Evolutionary conservation across 2,888 invertebrate species (phyloP).

Genomic region (Chydorus sphaericus): DNA sequence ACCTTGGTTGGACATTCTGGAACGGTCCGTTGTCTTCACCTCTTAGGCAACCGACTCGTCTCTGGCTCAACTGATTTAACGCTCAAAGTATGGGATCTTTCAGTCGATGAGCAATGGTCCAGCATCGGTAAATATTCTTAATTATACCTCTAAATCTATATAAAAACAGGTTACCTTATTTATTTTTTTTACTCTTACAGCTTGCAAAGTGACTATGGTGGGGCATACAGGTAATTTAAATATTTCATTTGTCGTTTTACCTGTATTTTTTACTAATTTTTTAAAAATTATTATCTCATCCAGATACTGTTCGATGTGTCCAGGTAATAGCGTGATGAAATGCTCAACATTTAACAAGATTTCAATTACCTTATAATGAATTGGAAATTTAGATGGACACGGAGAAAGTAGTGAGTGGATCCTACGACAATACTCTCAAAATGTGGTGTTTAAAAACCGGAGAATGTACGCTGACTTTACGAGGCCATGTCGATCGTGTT

Average conservation of each 20-base stretch:
- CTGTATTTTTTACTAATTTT: no score
- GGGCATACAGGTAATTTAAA: no score
- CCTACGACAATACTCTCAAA: slow-evolving; percentile 34
- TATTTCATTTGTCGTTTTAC: no score
- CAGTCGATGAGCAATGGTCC: slow-evolving; percentile 32
- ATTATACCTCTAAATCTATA: no score
- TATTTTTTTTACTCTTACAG: no score
- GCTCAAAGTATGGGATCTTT: slow-evolving; percentile 35
- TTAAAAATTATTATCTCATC: no score
- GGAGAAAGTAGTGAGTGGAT: slow-evolving; percentile 32
- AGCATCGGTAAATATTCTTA: no score
- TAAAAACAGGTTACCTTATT: no score
- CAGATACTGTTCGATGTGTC: slow-evolving; percentile 35
- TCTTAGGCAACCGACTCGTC: slow-evolving; percentile 30
- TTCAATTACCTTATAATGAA: background rate
- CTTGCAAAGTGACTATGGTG: slow-evolving; percentile 37
- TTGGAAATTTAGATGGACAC: slow-evolving; percentile 17
- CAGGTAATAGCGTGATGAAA: slow-evolving; percentile 26
- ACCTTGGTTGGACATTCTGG: slow-evolving; percentile 36
- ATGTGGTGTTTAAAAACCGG: slow-evolving; percentile 34
- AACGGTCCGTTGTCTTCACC: slow-evolving; percentile 35
- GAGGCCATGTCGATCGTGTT: slow-evolving; percentile 35
- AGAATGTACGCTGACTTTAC: slow-evolving; percentile 30
- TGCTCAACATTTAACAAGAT: background rate
- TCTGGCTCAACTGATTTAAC: slow-evolving; percentile 33